These are phyloP conservation scores for Riptortus pedestris DNA, from an alignment of 1,140 invertebrate genomes.

Conservation along the genomic window DNA sequence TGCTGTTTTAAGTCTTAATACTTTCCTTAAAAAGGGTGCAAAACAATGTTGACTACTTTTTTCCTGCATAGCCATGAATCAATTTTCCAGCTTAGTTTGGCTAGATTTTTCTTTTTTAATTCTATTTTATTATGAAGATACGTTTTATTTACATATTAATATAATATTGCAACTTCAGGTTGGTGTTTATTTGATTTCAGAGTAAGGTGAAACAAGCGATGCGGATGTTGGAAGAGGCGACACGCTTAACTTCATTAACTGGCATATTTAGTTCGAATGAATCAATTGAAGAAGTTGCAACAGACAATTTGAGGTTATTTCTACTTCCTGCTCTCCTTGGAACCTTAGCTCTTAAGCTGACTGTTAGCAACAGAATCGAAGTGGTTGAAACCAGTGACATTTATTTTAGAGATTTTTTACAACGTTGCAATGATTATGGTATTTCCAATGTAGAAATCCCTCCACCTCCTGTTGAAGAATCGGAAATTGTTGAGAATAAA, in stretches of 20 bases:
- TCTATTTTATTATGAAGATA: not conserved
- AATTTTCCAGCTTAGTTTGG: not conserved
- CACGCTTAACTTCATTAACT: conserved; percentile 61
- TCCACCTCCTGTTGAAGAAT: conserved; percentile 24
- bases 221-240: conserved; percentile 62
- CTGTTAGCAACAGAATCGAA: conserved; percentile 48
- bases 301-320: conserved; percentile 73
- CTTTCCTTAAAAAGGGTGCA: too few relatives aligned
- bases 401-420: conserved; percentile 76
- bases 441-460: conserved; percentile 52
- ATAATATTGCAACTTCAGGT: not conserved
- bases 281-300: conserved; percentile 71
- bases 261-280: conserved; percentile 84
- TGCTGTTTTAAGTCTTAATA: too few relatives aligned
- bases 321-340: conserved; percentile 74
- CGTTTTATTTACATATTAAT: not conserved
- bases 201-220: conserved; percentile 56
- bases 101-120: not conserved
- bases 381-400: conserved; percentile 61
- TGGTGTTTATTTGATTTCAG: conserved; percentile 43
- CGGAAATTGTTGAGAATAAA: conserved; percentile 22
- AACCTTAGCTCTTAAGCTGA: conserved; percentile 56
- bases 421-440: conserved; percentile 66
- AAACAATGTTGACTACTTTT: too few relatives aligned
- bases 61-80: not conserved